Conservation (phyloP, 2,888 invertebrate genomes). For the Hanleya hanleyi region DNA sequence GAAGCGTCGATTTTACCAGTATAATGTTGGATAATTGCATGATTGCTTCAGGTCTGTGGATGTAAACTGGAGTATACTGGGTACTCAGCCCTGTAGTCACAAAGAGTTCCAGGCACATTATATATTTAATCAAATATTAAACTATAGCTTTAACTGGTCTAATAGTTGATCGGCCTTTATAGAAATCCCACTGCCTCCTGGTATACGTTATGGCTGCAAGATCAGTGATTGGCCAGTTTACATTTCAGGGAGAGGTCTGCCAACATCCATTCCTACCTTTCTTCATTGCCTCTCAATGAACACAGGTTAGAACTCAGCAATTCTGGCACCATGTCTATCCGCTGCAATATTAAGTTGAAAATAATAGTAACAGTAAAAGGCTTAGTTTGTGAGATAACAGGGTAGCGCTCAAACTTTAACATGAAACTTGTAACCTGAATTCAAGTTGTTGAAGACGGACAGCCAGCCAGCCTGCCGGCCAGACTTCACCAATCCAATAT, state of each 20-base stretch:
- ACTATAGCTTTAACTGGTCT: not conserved
- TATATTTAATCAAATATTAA: not conserved
- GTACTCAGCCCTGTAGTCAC: too few species aligned
- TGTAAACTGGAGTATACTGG: too few species aligned
- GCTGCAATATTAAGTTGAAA: constrained; percentile 57
- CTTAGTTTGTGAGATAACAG: too few species aligned
- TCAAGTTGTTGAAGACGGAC: not conserved
- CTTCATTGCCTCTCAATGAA: constrained; percentile 91
- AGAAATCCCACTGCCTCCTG: not conserved
- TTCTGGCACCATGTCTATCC: constrained; percentile 79
- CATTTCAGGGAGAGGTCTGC: not conserved
- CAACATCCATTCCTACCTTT: constrained; percentile 75
- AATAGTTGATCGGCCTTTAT: not conserved
- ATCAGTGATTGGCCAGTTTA: not conserved
- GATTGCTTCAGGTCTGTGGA: too few species aligned
- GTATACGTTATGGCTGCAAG: not conserved
- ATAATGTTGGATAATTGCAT: too few species aligned
- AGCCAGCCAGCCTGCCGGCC: too few species aligned
- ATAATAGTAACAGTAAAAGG: too few species aligned
- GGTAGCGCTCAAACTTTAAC: too few species aligned
- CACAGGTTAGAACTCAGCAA: constrained; percentile 96
- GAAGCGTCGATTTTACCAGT: too few species aligned
- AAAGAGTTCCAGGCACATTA: too few species aligned
- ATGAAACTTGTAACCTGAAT: not conserved
- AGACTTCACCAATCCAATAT: too few species aligned